Base-by-base conservation (phyloP, 2,797 vertebrate species). In the Loriculus beryllinus region DNA sequence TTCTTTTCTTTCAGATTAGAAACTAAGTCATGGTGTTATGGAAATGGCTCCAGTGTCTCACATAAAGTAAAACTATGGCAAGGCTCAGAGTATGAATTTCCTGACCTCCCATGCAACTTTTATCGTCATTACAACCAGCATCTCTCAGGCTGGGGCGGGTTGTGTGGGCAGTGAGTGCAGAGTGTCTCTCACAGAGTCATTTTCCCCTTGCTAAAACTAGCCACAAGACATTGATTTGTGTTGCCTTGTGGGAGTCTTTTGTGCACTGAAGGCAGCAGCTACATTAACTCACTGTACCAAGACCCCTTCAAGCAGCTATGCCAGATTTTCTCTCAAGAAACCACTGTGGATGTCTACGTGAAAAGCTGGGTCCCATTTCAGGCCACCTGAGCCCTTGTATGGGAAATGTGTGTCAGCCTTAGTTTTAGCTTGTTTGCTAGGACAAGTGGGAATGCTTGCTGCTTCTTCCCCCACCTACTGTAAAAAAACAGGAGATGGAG, bases 121-220 rank as follows among this genome's bases (percentile, higher is more conserved):
- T 25, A 3, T 2, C 19, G 9, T 37, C 19, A 13, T 14, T 20
- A 31, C 74, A 40, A 0, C 1, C 31, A 8, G 3, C 29, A 42
- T 18, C 22, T 40, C 70, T 33, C 45, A 31, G 69, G 7, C 10
- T 81, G 62, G 17, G 26, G 43, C 52, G 20, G 20, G 6, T 14
- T 26, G 12, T 13, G 35, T 31, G 70, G 11, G 2, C 7, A 31
- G 12, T 12, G 51, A 42, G 7, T 5, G 28, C 49, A 49, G 21
- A 33, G 1, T 6, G 6, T 23, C 42, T 57, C 31, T 77, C 37
- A 26, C 3, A 4, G 6, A 20, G 4, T 10, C 0, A 1, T 72
- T 80, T 82, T n/a, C 9, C 47, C 5, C 5, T 13, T 71, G 48
- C 14, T 57, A 20, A 19, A 79, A 40, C 8, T 19, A 47, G 5